phyloP scores from a whole-genome alignment of 2,113 vertebrate genomes.

The Miniopterus natalensis region DNA sequence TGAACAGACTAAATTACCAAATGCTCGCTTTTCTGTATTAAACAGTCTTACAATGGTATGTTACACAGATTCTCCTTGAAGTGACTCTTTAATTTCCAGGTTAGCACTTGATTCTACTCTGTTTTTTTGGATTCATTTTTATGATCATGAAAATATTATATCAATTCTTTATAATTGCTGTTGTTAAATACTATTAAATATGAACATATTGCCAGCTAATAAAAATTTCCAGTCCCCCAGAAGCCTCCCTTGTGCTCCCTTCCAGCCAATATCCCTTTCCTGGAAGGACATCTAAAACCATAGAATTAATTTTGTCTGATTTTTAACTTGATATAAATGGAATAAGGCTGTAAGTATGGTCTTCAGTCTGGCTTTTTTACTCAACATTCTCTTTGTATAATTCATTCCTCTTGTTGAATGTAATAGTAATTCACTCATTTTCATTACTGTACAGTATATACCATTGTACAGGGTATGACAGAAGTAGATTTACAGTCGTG shows the following conservation, averaged over 20 bases:
- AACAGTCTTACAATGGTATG: background rate
- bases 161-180: background rate
- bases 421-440: background rate
- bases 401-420: background rate
- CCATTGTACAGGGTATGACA: background rate
- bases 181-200: background rate
- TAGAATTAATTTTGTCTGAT: background rate
- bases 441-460: background rate
- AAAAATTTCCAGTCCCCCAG: background rate
- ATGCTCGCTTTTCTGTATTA: background rate
- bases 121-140: background rate
- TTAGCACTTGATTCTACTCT: background rate
- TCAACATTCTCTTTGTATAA: background rate
- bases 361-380: background rate
- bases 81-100: background rate
- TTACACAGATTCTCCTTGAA: background rate
- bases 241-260: background rate
- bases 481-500: background rate
- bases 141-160: background rate
- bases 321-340: slow-evolving; percentile 6
- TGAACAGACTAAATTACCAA: slow-evolving; percentile 32
- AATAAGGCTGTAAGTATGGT: background rate
- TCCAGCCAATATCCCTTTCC: background rate
- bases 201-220: background rate
- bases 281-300: background rate